Percentiles rank a stretch among this genome's conserved stretches.
Evolutionary conservation across 2,888 invertebrate species (phyloP).

Genomic region (Standfussiana lucernea): DNA sequence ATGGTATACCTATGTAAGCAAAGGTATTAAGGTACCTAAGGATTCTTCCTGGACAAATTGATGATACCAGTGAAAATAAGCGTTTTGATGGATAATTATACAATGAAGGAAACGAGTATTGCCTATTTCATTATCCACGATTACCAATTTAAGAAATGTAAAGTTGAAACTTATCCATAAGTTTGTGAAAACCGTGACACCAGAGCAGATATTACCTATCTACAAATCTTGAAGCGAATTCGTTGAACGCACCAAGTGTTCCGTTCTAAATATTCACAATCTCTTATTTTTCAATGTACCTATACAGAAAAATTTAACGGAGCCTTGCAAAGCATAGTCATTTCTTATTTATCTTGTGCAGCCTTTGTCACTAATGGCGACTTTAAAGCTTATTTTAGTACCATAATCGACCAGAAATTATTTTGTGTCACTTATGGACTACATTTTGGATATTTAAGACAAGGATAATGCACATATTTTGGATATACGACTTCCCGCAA

Average conservation of each 20-base stretch:
- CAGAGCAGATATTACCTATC: not conserved
- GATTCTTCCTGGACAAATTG: not conserved
- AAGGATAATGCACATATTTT: not conserved
- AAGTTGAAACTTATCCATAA: not conserved
- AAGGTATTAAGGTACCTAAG: too few species aligned
- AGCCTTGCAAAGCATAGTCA: conserved; percentile 40
- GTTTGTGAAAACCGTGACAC: not conserved
- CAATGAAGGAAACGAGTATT: not conserved
- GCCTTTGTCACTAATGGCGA: conserved; percentile 63
- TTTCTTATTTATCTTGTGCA: conserved; percentile 60
- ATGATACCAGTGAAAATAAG: not conserved
- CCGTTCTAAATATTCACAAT: conserved; percentile 44
- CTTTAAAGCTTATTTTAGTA: conserved; percentile 33
- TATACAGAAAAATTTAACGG: conserved; percentile 43
- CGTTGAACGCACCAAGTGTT: conserved; percentile 12
- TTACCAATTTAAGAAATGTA: not conserved
- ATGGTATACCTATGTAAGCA: not conserved
- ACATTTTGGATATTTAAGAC: not conserved
- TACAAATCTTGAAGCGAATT: conserved; percentile 2
- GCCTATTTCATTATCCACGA: not conserved
- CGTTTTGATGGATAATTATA: not conserved
- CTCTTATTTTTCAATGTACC: conserved; percentile 28
- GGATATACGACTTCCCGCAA: not conserved
- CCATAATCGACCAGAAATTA: conserved; percentile 29
- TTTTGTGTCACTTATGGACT: conserved; percentile 8